These are phyloP conservation scores for Nemotelus nigrinus DNA, from an alignment of 2,888 invertebrate species.

Conservation along the genomic window DNA sequence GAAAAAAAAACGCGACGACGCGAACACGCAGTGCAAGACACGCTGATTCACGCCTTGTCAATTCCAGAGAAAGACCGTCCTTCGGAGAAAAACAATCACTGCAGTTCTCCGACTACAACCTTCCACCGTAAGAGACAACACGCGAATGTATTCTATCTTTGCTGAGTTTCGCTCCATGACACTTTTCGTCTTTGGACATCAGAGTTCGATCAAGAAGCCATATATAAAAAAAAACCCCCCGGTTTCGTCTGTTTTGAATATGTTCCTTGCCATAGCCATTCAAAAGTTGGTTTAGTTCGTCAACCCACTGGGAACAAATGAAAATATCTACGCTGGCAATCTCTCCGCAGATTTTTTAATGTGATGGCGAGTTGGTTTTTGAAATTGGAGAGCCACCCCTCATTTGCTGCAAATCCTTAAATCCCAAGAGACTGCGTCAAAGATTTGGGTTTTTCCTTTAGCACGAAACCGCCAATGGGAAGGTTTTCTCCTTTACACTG, in stretches of 20 bases:
- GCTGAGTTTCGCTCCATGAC: background rate
- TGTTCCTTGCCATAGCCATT: background rate
- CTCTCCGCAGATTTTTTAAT: conserved; percentile 46
- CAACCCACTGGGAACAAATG: too few relatives aligned
- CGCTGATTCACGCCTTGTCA: too few relatives aligned
- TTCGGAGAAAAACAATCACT: too few relatives aligned
- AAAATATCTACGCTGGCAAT: background rate
- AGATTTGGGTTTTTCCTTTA: conserved; percentile 41
- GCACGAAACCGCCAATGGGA: conserved; percentile 35
- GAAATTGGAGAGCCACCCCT: conserved; percentile 45
- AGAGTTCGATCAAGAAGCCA: background rate
- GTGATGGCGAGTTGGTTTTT: conserved; percentile 38
- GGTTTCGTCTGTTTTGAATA: too few relatives aligned
- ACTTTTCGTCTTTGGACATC: background rate
- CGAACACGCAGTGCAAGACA: too few relatives aligned
- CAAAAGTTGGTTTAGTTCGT: background rate
- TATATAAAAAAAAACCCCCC: background rate
- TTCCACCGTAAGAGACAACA: too few relatives aligned
- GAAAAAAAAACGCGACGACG: too few relatives aligned
- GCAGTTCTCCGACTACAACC: too few relatives aligned
- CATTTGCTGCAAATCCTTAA: conserved; percentile 37
- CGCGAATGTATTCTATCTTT: background rate
- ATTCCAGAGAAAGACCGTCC: too few relatives aligned
- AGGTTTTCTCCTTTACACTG: conserved; percentile 45
- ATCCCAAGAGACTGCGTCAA: conserved; percentile 37